These are phyloP conservation scores for Equus quagga DNA, from an alignment of 2,113 vertebrate genomes.

Conservation along the genomic window DNA sequence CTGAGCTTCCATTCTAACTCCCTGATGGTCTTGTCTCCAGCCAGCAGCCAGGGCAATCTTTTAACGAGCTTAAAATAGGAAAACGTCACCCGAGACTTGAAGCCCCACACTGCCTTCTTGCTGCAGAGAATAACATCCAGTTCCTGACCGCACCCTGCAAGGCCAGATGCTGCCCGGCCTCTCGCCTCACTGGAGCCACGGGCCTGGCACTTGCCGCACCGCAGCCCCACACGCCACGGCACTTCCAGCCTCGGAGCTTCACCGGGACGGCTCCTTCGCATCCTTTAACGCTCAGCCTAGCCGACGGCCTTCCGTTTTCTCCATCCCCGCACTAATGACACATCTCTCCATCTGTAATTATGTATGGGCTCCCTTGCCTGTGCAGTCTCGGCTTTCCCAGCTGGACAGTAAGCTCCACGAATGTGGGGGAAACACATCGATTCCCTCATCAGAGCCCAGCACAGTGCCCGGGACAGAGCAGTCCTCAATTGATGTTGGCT, in stretches of 20 bases:
- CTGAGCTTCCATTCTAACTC: neutral
- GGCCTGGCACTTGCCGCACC: neutral
- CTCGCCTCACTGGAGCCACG: rapidly evolving
- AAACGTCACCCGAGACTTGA: neutral
- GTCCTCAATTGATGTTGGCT: neutral
- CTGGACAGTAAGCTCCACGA: neutral
- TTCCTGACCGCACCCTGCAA: neutral
- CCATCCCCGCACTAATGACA: neutral
- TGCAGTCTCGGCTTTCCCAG: neutral
- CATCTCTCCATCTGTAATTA: neutral
- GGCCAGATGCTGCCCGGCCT: neutral
- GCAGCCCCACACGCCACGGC: rapidly evolving
- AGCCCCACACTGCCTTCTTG: neutral
- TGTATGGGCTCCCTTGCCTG: neutral
- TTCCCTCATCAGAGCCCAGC: neutral
- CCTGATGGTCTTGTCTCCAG: neutral
- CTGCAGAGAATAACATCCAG: neutral
- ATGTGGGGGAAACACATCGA: neutral
- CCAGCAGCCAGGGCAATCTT: rapidly evolving
- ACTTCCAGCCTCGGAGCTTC: neutral
- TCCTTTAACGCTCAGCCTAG: neutral
- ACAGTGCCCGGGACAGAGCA: neutral
- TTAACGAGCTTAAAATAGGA: neutral
- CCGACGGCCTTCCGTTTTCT: neutral
- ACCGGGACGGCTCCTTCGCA: neutral